phyloP scores from a whole-genome alignment of 2,797 vertebrate species.

The Thaleichthys pacificus region DNA sequence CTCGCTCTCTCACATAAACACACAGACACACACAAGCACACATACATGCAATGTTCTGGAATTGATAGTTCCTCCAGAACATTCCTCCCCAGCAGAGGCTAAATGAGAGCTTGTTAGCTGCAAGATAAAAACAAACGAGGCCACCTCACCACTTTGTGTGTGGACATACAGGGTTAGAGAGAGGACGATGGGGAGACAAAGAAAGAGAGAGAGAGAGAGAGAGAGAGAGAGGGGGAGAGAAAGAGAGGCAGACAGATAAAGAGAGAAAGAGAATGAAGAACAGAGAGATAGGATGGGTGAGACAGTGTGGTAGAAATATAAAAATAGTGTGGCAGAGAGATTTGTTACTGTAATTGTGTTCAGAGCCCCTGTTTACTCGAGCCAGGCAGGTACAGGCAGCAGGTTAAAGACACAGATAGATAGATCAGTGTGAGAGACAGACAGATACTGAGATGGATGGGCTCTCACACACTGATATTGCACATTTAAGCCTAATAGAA shows the following conservation, averaged over 20 bases:
- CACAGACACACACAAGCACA: neutral
- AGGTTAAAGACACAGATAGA: constrained; percentile 51
- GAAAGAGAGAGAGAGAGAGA: constrained; percentile 31
- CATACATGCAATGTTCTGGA: constrained; percentile 4
- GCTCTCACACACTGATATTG: constrained; percentile 37
- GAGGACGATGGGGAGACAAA: neutral
- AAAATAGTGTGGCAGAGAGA: constrained; percentile 14
- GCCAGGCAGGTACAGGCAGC: constrained; percentile 39
- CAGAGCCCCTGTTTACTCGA: constrained; percentile 44
- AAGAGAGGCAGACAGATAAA: constrained; percentile 21
- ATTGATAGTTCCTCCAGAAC: constrained; percentile 24
- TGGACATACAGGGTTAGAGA: constrained; percentile 32
- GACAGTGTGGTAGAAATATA: constrained; percentile 3
- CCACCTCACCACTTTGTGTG: constrained; percentile 39
- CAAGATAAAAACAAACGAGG: constrained; percentile 62
- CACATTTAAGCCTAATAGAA: constrained; percentile 33
- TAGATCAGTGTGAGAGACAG: constrained; percentile 40
- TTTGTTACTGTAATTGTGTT: constrained; percentile 64
- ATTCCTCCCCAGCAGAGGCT: constrained; percentile 17
- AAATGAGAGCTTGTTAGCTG: constrained; percentile 51
- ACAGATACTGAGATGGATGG: constrained; percentile 47
- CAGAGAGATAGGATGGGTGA: neutral
- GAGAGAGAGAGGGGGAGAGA: neutral
- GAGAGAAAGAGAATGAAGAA: constrained; percentile 5
- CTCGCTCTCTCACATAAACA: neutral